A percentile compares a stretch with the other conserved stretches of the same genome.
Evolutionary conservation across 2,113 vertebrate genomes (phyloP).

Genomic region (Vidua macroura): DNA sequence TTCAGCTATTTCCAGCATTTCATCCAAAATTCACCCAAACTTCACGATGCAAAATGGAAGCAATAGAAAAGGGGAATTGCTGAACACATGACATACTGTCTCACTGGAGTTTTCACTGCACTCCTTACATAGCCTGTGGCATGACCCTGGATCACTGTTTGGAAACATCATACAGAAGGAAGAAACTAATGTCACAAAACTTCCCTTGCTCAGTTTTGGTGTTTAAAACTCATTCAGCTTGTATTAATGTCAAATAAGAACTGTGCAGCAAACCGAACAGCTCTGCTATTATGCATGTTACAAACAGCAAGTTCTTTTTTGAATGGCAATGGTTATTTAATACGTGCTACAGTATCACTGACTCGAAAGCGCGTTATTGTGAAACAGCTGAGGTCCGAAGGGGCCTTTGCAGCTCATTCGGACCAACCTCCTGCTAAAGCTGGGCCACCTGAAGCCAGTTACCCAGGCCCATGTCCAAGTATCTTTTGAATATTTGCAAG

Average conservation of each 20-base stretch:
- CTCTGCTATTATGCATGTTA: rapidly evolving
- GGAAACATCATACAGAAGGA: background rate
- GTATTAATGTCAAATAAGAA: background rate
- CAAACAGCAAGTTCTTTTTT: background rate
- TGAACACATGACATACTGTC: too few species aligned
- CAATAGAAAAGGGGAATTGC: background rate
- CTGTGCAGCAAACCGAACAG: rapidly evolving
- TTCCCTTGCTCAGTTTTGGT: background rate
- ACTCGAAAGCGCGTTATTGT: rapidly evolving
- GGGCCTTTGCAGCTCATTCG: background rate
- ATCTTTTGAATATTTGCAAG: background rate
- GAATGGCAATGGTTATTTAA: rapidly evolving
- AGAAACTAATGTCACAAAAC: background rate
- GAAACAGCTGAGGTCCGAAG: background rate
- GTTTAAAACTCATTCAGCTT: background rate
- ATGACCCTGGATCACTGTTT: background rate
- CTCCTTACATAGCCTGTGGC: rapidly evolving
- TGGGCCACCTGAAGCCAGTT: background rate
- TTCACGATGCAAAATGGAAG: background rate
- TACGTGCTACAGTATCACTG: rapidly evolving
- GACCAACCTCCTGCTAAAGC: background rate
- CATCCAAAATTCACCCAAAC: background rate
- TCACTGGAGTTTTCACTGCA: background rate
- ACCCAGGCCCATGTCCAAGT: rapidly evolving
- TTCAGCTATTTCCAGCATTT: background rate